Conservation (phyloP, 2,113 vertebrate species). For the Oryzias woworae region DNA sequence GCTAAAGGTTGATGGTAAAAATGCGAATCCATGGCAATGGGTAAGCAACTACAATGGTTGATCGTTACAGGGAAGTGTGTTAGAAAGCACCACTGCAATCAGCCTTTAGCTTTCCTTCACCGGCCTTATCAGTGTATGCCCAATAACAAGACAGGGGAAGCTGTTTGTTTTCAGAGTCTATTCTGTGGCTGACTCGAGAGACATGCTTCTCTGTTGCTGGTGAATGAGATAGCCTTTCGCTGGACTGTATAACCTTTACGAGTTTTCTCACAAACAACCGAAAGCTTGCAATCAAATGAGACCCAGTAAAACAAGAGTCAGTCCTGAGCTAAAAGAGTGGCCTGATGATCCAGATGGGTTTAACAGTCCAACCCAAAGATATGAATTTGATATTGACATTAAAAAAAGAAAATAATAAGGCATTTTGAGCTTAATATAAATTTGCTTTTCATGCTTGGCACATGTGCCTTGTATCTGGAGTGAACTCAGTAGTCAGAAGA, state of each 20-base stretch:
- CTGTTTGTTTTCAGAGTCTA: slow-evolving; percentile 59
- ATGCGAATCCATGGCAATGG: slow-evolving; percentile 30
- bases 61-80: slow-evolving; percentile 42
- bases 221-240: slow-evolving; percentile 61
- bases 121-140: slow-evolving; percentile 52
- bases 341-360: slow-evolving; percentile 1
- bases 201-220: slow-evolving; percentile 51
- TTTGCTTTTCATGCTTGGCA: slow-evolving; percentile 42
- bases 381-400: slow-evolving; percentile 19
- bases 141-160: slow-evolving; percentile 65
- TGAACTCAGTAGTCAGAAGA: slow-evolving; percentile 21
- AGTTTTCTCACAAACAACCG: slow-evolving; percentile 50
- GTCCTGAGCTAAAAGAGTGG: slow-evolving; percentile 15
- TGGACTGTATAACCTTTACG: slow-evolving; percentile 58
- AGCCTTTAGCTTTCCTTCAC: slow-evolving; percentile 38
- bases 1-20: slow-evolving; percentile 34
- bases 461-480: slow-evolving; percentile 49
- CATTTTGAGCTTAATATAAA: slow-evolving; percentile 15
- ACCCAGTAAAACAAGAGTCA: slow-evolving; percentile 50
- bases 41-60: slow-evolving; percentile 44
- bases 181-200: slow-evolving; percentile 54
- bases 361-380: background rate
- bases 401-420: slow-evolving; percentile 35
- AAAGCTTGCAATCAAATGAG: slow-evolving; percentile 50
- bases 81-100: slow-evolving; percentile 58